Conservation (phyloP, 2,888 invertebrate genomes). For the Macrosiphum euphorbiae region DNA sequence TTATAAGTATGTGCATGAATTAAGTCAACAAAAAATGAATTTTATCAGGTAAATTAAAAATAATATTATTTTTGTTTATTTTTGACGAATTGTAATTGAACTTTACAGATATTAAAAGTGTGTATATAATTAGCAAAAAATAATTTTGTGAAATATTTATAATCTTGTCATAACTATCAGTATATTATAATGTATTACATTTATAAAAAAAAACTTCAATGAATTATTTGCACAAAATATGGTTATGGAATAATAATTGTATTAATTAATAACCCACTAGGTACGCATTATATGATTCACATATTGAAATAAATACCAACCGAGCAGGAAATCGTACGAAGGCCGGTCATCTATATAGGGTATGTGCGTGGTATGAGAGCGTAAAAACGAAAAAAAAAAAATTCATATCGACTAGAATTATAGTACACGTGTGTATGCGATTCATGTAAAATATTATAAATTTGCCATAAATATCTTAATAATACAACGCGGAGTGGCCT, state of each 20-base stretch:
- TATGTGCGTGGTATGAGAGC: background rate
- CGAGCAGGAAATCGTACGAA: background rate
- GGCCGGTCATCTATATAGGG: background rate
- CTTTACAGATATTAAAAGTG: no score
- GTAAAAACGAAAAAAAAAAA: background rate
- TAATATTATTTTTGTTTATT: no score
- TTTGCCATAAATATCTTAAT: background rate
- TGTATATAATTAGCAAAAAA: no score
- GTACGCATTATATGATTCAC: background rate
- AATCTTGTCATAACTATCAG: no score
- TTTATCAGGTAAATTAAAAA: no score
- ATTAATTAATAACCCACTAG: background rate
- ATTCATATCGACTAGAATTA: background rate
- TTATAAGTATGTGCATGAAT: no score
- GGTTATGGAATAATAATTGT: background rate
- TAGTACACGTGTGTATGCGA: background rate
- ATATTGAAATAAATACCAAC: background rate
- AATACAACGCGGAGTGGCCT: background rate
- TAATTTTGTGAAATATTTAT: background rate
- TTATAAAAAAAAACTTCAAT: background rate
- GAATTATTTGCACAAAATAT: background rate
- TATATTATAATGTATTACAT: background rate
- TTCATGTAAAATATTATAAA: background rate
- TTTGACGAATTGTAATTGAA: no score
- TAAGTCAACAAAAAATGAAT: no score